Base-by-base conservation (phyloP, 1,140 invertebrate genomes). In the Drosophila tropicalis region DNA sequence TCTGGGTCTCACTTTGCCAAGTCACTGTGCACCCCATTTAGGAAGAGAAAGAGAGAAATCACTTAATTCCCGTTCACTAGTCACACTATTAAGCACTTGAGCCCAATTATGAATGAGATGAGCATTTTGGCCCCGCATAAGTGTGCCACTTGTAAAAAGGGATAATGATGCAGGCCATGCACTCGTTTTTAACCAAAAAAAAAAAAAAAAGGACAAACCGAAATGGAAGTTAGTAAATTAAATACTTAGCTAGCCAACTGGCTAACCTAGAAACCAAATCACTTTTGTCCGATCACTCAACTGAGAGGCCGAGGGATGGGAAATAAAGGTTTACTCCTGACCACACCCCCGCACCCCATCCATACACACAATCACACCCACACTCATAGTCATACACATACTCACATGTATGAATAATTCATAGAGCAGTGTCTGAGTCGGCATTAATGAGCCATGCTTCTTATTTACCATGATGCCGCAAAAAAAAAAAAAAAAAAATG, bases 381-480 rank as follows among this genome's bases (percentile, higher is more conserved):
- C 72, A 36, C n/a, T 3, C 29, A 29, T 3, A 36, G 51, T 67
- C 44, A 44, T 39, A 54, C 29, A 5, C 29, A 29, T 29, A 29
- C 25, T 29, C 58, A 36, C 58, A 72, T 58, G 62, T 70, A 87
- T 87, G 84, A 87, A 87, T 87, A 83, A 87, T 87, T 87, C 84
- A 87, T 61, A 19, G 47, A 47, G 68, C 17, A 78, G 57, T 57
- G 62, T 65, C 78, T 77, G 64, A n/a, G 57, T 44, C 72, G 60
- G 82, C 82, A 86, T 86, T 86, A 85, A 85, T 85, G 82, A 86
- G 82, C 64, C 67, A 76, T 70, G 76, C 83, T 87, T 83, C 83
- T 87, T 87, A 87, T 87, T 87, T 87, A 89, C 76, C 79, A 87
- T 87, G 83, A 87, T 87, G 70, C 70, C 67, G 83, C 83, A 89